Evolutionary conservation across 1,140 invertebrate genomes (phyloP).

Genomic region (Periplaneta americana): DNA sequence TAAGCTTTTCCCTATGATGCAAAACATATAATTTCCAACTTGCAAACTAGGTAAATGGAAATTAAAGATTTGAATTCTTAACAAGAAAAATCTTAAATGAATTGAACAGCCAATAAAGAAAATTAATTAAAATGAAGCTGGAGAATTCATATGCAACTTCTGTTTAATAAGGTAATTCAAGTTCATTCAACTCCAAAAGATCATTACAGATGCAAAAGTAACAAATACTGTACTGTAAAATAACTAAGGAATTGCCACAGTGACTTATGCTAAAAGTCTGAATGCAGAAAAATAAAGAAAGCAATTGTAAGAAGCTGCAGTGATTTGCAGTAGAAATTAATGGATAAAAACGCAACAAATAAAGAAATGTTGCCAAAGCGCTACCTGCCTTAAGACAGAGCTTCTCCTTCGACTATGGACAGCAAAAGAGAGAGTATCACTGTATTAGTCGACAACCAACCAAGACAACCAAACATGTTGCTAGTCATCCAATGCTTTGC

Average conservation of each 20-base stretch:
- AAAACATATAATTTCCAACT: background rate
- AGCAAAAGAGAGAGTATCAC: constrained; percentile 22
- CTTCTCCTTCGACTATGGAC: constrained; percentile 33
- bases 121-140: background rate
- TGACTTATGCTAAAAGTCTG: background rate
- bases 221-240: background rate
- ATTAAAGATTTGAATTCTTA: background rate
- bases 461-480: constrained; percentile 1
- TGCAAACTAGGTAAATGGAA: background rate
- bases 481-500: background rate
- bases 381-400: constrained; percentile 37
- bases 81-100: background rate
- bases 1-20: background rate
- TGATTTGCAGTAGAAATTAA: background rate
- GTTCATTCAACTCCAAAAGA: background rate
- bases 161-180: background rate
- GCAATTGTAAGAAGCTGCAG: background rate
- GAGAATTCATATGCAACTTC: background rate
- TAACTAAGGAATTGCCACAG: background rate
- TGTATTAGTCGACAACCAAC: constrained; percentile 15
- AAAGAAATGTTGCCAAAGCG: constrained; percentile 22
- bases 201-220: background rate
- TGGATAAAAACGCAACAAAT: constrained; percentile 10
- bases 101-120: background rate
- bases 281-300: background rate